Evolutionary conservation across 2,888 invertebrate genomes (phyloP).

Genomic region (Rhamnusium bicolor): DNA sequence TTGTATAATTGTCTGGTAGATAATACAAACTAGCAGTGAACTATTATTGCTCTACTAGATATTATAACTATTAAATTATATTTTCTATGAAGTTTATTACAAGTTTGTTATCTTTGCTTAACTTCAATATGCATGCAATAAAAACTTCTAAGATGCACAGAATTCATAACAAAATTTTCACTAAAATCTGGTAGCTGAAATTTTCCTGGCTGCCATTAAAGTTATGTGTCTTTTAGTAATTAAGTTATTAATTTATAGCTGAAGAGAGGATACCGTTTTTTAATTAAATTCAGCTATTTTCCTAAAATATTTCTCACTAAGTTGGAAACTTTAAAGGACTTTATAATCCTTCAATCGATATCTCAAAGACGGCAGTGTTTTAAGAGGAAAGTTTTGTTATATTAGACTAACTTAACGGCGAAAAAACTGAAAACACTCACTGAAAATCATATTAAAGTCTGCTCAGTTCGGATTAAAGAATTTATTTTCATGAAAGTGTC

Average conservation of each 20-base stretch:
- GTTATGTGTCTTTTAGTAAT: constrained; percentile 9
- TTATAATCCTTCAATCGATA: constrained; percentile 33
- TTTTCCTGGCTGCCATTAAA: background rate
- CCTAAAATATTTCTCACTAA: constrained; percentile 29
- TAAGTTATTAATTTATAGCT: constrained; percentile 25
- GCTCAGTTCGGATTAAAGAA: constrained; percentile 17
- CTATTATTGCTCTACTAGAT: no score
- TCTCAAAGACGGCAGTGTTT: constrained; percentile 17
- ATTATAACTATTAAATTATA: no score
- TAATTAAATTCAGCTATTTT: constrained; percentile 23
- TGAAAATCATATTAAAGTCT: constrained; percentile 34
- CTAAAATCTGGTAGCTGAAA: background rate
- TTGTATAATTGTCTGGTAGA: no score
- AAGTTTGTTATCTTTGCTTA: no score
- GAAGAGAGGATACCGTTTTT: constrained; percentile 1
- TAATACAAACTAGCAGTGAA: no score
- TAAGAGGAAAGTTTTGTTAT: constrained; percentile 37
- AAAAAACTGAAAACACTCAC: constrained; percentile 29
- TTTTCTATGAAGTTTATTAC: no score
- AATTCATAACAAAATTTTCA: background rate
- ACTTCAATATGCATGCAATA: no score
- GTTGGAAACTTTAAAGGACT: constrained; percentile 28
- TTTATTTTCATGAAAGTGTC: constrained; percentile 7
- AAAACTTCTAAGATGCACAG: background rate
- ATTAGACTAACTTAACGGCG: constrained; percentile 27